A percentile compares a stretch with the other conserved stretches of the same genome.
These are phyloP conservation scores for Loriculus beryllinus DNA, from an alignment of 2,797 vertebrate species.

Conservation along the genomic window DNA sequence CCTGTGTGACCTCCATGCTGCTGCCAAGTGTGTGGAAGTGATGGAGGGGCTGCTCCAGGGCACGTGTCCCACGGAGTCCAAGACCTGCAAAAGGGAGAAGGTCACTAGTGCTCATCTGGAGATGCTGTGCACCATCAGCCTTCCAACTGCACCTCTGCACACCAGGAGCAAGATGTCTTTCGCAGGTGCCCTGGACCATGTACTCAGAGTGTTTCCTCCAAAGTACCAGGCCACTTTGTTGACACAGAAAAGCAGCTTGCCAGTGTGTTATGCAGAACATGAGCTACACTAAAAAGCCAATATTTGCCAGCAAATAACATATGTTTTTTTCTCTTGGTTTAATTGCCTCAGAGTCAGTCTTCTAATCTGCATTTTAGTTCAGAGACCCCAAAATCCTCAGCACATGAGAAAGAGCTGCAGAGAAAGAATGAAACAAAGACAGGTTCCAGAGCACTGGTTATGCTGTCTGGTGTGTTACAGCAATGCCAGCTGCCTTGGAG, in stretches of 20 bases:
- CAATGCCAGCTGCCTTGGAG: fast-evolving
- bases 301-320: background rate
- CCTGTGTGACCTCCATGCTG: background rate
- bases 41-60: background rate
- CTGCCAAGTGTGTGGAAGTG: background rate
- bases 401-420: background rate
- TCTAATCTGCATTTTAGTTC: background rate
- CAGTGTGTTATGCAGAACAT: background rate
- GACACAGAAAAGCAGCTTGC: background rate
- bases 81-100: background rate
- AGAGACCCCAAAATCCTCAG: background rate
- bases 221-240: background rate
- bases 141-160: background rate
- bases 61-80: background rate
- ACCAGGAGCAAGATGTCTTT: background rate
- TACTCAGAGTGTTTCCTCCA: background rate
- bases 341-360: background rate
- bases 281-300: background rate
- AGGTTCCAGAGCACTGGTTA: background rate
- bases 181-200: background rate
- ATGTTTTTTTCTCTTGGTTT: background rate
- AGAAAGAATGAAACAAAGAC: background rate
- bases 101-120: background rate
- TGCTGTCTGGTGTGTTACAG: background rate
- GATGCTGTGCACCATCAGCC: background rate